Evolutionary conservation across 2,113 vertebrate genomes (phyloP).

Genomic region (Macquaria ambigua): DNA sequence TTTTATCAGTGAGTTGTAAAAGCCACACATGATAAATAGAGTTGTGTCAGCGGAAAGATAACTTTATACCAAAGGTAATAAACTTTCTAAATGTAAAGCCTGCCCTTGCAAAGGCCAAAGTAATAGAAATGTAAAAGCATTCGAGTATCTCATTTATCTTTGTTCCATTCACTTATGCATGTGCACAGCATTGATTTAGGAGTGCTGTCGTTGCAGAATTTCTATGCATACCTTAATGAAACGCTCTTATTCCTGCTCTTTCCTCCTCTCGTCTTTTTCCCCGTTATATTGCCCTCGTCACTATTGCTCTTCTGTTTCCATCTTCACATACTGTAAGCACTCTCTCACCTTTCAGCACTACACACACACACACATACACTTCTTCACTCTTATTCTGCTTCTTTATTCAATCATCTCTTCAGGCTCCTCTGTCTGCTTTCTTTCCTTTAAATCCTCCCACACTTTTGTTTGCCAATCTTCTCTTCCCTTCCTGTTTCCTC

Average conservation of each 20-base stretch:
- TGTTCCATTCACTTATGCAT: conserved; percentile 50
- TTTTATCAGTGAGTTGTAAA: conserved; percentile 26
- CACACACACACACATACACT: neutral
- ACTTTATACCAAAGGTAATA: conserved; percentile 50
- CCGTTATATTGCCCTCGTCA: neutral
- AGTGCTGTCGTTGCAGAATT: conserved; percentile 66
- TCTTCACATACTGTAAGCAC: neutral
- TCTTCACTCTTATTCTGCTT: neutral
- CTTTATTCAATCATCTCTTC: neutral
- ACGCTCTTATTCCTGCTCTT: conserved; percentile 22
- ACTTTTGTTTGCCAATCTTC: neutral
- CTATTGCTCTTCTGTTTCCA: conserved; percentile 18
- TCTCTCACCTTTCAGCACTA: neutral
- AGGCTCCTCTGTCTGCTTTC: conserved; percentile 7
- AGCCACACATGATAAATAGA: conserved; percentile 36
- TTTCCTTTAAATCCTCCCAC: conserved; percentile 8
- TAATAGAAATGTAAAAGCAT: conserved; percentile 70
- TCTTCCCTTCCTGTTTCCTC: neutral
- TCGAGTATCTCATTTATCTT: conserved; percentile 53
- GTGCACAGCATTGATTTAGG: conserved; percentile 59
- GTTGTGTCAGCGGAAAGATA: conserved; percentile 18
- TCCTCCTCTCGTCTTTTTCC: neutral
- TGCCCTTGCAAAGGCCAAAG: conserved; percentile 12
- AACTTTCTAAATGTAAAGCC: conserved; percentile 43
- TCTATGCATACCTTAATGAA: conserved; percentile 65